Conservation (phyloP, 2,888 invertebrate genomes). For the Odontocerum albicorne region DNA sequence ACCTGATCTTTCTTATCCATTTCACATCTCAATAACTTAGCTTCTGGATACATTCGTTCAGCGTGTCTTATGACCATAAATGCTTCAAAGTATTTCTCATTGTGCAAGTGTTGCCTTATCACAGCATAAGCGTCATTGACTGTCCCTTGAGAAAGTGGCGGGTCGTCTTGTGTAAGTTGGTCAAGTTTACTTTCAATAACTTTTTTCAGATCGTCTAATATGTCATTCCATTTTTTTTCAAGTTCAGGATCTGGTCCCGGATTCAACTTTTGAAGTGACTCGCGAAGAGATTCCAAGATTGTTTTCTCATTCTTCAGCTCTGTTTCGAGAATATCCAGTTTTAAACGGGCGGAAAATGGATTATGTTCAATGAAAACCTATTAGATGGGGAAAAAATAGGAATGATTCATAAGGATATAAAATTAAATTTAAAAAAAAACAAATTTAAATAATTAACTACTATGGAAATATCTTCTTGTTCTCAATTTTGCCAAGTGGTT, state of each 20-base stretch:
- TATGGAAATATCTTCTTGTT: slow-evolving; percentile 2
- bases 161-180: slow-evolving; percentile 52
- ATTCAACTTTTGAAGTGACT: slow-evolving; percentile 52
- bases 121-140: slow-evolving; percentile 51
- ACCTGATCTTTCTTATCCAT: slow-evolving; percentile 57
- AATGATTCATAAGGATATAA: too few relatives aligned
- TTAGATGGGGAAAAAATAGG: too few relatives aligned
- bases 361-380: slow-evolving; percentile 80
- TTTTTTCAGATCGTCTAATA: slow-evolving; percentile 53
- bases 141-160: slow-evolving; percentile 50
- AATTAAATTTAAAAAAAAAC: too few relatives aligned
- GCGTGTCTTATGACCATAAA: slow-evolving; percentile 54
- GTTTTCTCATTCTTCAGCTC: slow-evolving; percentile 62
- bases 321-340: slow-evolving; percentile 57
- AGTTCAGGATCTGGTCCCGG: slow-evolving; percentile 51
- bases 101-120: slow-evolving; percentile 50
- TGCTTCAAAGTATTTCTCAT: slow-evolving; percentile 57
- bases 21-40: slow-evolving; percentile 50
- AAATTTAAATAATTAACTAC: slow-evolving; percentile 20
- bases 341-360: slow-evolving; percentile 78
- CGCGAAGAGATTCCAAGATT: slow-evolving; percentile 64
- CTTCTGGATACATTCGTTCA: slow-evolving; percentile 53
- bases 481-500: too few relatives aligned
- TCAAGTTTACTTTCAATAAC: slow-evolving; percentile 56
- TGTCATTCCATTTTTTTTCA: slow-evolving; percentile 57